A percentile compares a stretch with the other conserved stretches of the same genome.
These are phyloP conservation scores for Deroplatys truncata DNA, from an alignment of 2,888 invertebrate genomes.

Conservation along the genomic window DNA sequence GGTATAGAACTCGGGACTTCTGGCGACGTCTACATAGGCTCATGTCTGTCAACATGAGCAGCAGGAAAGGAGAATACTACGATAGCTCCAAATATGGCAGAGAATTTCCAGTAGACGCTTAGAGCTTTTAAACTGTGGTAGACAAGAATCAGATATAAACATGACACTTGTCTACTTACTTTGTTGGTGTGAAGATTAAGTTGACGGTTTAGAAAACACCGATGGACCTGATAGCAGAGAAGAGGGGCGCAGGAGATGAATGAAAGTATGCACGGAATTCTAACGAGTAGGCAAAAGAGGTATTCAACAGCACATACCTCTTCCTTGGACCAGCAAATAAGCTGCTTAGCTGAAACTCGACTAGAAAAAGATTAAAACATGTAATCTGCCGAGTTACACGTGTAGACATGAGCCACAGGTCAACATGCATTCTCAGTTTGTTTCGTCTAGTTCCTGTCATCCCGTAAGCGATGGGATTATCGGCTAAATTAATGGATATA, in stretches of 20 bases:
- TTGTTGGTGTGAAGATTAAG: not conserved
- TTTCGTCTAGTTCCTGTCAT: not conserved
- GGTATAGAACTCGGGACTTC: not conserved
- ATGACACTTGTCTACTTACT: not conserved
- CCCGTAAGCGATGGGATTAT: not conserved
- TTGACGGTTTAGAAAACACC: not conserved
- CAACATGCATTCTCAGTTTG: too few relatives aligned
- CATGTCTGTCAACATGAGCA: not conserved
- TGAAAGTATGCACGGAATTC: not conserved
- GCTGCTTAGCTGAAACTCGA: not conserved
- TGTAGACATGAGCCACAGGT: not conserved
- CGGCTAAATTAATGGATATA: too few relatives aligned
- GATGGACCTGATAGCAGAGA: not conserved
- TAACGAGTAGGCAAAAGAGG: not conserved
- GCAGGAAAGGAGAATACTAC: not conserved
- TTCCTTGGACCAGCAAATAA: not conserved
- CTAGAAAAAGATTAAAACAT: not conserved
- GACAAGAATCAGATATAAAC: not conserved
- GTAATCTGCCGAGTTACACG: not conserved
- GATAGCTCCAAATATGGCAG: not conserved
- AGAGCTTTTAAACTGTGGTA: not conserved
- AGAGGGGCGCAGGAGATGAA: not conserved
- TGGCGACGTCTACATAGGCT: not conserved
- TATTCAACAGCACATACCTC: not conserved
- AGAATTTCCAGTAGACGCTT: not conserved